Base-by-base conservation (phyloP, 2,113 vertebrate genomes). In the Piaya cayana region DNA sequence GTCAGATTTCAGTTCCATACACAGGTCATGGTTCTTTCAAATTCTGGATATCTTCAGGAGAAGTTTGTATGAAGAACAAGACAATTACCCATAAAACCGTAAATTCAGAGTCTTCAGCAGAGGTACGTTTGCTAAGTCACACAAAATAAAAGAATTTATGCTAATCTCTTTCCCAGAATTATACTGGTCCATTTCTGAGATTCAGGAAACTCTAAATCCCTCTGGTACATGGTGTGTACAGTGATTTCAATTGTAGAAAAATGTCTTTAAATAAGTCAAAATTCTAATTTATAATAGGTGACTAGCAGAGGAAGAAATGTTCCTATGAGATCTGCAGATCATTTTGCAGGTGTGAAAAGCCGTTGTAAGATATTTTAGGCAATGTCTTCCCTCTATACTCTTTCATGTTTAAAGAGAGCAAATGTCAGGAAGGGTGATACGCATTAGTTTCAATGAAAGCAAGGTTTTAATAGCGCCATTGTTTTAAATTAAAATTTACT, bases 401-500 rank as follows among this genome's bases (percentile, higher is more conserved):
- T 90, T 86, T 53, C 49, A 22, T 49, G 19, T 80, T 90, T 60
- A 55, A 90, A 74, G 11, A 59, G 49, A 63, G 5, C 25, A 37
- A 59, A 47, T 30, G 8, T 52, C 21, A 74, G 34, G 50, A 74
- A 68, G 32, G 27, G 3, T 67, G 52, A 45, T 18, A 32, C 12
- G 26, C 50, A 34, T 16, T 43, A 23, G 5, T 36, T 65, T 87
- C n/a, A 82, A 39, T 1, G 8, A 75, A 68, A 91, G 2, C 0
- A 0, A 39, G 17, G 23, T 91, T 80, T 85, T 80, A 88, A 86
- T 67, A 88, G 45, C 67, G 12, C 3, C 17, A 65, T 55, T 87
- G 19, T 65, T 94, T 72, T 75, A 91, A 93, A 70, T 58, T 84
- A 82, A 84, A 87, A 72, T 94, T 83, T 96, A 79, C 36, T 90